Base-by-base conservation (phyloP, 2,888 invertebrate genomes). In the Drosophila algonquin region DNA sequence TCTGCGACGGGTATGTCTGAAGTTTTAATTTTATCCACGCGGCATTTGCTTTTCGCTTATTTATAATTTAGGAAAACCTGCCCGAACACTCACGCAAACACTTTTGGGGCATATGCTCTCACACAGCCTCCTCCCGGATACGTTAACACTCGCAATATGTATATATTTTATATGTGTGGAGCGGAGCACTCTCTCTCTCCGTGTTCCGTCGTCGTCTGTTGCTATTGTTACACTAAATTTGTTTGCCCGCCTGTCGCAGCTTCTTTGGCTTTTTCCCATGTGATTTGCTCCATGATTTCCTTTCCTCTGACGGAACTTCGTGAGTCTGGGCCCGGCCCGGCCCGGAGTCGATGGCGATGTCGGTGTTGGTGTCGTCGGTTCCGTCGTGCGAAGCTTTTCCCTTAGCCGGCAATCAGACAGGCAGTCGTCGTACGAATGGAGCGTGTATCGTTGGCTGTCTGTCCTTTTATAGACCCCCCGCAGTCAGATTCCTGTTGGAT, bases 141-240 rank as follows among this genome's bases (percentile, higher is more conserved):
- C 69, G 18, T n/a, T 46, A 44, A 27, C 18, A 46, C 35, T 47
- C 46, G 46, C 16, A 32, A 32, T 32, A 12, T 35, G 14, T 63
- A 53, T 52, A 47, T 59, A 47, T 63, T 76, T 76, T 63, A 50
- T 55, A 71, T 65, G 45, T 67, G 35, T 57, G 51, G n/a, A 46
- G 18, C 55, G 51, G n/a, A 46, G 18, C 55, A 55, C 35, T 53
- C 18, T 14, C 32, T 10, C n/a, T 7, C 6, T 50, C 48, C 58
- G 51, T 68, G 69, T 60, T 64, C 68, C 70, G 75, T 69, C 73
- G 73, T 32, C 73, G 70, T 70, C 75, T 74, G 73, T 80, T 67
- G 81, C 84, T 80, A 81, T 72, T 79, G 56, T 79, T 80, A 57
- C 63, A 83, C 83, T 83, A 83, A 86, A 77, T 83, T 73, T 77